A percentile compares a stretch with the other conserved stretches of the same genome.
Evolutionary conservation across 2,888 invertebrate species (phyloP).

Genomic region (Dicycla oo): DNA sequence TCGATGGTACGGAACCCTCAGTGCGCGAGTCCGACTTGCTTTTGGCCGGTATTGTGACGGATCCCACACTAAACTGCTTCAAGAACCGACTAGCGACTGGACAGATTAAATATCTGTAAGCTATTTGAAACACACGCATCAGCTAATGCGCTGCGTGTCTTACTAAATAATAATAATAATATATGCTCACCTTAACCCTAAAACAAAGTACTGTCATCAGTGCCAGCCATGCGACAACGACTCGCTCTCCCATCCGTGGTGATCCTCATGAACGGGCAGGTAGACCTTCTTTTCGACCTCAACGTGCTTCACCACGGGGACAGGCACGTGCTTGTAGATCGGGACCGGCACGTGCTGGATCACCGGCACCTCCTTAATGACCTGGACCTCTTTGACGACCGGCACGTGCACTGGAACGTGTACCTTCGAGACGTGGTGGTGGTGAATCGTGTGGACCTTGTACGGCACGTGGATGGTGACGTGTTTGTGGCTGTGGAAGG

Average conservation of each 20-base stretch:
- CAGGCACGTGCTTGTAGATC: constrained; percentile 81
- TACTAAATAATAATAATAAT: background rate
- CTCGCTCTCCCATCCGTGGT: constrained; percentile 87
- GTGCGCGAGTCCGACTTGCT: no score
- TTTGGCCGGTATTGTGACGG: background rate
- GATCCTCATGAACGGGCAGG: constrained; percentile 80
- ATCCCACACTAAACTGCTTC: background rate
- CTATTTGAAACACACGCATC: no score
- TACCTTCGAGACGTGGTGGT: constrained; percentile 87
- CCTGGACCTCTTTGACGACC: constrained; percentile 85
- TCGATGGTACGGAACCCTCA: no score
- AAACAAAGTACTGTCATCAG: constrained; percentile 73
- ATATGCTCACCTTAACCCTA: constrained; percentile 75
- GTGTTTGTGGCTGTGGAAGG: constrained; percentile 79
- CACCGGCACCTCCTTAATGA: constrained; percentile 85
- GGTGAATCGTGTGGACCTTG: constrained; percentile 87
- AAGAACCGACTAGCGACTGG: no score
- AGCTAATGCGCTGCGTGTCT: background rate
- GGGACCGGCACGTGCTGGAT: constrained; percentile 84
- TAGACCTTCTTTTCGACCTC: constrained; percentile 85
- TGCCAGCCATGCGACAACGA: constrained; percentile 88
- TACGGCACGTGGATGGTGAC: constrained; percentile 88
- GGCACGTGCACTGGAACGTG: constrained; percentile 84
- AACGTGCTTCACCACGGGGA: constrained; percentile 83
- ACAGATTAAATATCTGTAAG: no score